A percentile compares a stretch with the other conserved stretches of the same genome.
Evolutionary conservation across 2,113 vertebrate genomes (phyloP).

Genomic region (Larimichthys polyactis): DNA sequence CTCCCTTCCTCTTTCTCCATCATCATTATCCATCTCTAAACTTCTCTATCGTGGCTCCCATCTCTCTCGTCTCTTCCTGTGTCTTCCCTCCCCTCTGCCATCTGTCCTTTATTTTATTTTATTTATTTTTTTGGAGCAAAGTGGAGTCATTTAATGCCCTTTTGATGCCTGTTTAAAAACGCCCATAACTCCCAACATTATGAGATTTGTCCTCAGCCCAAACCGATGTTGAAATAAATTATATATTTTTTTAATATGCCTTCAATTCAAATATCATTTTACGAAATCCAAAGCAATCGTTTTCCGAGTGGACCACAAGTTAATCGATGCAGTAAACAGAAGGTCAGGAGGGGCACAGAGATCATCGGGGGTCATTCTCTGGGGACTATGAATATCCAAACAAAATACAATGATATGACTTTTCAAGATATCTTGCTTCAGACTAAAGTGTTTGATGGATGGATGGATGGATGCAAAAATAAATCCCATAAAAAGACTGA

Average conservation of each 20-base stretch:
- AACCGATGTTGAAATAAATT: too few species aligned
- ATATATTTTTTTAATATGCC: too few species aligned
- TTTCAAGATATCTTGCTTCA: not conserved
- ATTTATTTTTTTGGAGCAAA: constrained; percentile 25
- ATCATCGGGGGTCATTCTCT: too few species aligned
- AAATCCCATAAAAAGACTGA: not conserved
- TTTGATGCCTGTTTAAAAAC: constrained; percentile 23
- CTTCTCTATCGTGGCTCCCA: constrained; percentile 48
- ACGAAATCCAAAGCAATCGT: too few species aligned
- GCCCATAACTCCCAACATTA: not conserved
- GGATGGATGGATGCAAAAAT: not conserved
- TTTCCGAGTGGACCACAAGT: not conserved
- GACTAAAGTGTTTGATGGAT: not conserved
- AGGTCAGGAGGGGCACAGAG: not conserved
- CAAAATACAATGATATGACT: not conserved
- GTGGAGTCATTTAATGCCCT: constrained; percentile 14
- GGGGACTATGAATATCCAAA: not conserved
- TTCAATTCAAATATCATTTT: too few species aligned
- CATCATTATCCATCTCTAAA: constrained; percentile 63
- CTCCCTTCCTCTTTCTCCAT: constrained; percentile 52
- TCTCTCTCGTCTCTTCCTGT: constrained; percentile 48
- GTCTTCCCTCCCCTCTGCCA: constrained; percentile 52
- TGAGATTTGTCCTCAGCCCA: too few species aligned
- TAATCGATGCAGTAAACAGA: not conserved
- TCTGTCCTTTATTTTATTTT: constrained; percentile 66